phyloP scores from a whole-genome alignment of 2,888 invertebrate genomes.

The Ptychoptera contaminata region DNA sequence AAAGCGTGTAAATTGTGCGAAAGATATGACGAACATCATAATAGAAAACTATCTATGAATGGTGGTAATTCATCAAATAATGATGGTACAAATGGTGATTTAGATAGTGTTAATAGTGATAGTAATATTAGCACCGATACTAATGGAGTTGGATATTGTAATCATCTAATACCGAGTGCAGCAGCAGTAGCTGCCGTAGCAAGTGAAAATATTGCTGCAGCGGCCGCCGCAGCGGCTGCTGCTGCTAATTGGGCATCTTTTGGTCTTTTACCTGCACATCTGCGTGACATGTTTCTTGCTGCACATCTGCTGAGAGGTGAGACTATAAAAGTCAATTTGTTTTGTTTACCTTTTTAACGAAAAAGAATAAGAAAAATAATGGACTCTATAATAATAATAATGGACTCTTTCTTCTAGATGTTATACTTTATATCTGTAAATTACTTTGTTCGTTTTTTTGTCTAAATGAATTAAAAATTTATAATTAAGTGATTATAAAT shows the following conservation, averaged over 20 bases:
- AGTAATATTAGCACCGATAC: no score
- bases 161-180: conserved; percentile 21
- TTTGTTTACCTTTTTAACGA: no score
- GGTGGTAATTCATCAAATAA: conserved; percentile 1
- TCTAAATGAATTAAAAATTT: no score
- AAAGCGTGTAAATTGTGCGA: conserved; percentile 15
- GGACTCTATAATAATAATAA: neutral
- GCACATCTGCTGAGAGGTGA: conserved; percentile 49
- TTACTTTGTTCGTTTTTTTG: no score
- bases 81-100: conserved; percentile 4
- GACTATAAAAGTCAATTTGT: neutral
- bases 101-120: no score
- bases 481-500: no score
- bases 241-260: conserved; percentile 30
- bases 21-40: conserved; percentile 11
- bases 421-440: no score
- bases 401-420: no score
- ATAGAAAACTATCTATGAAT: conserved; percentile 5
- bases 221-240: conserved; percentile 8
- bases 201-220: conserved; percentile 14
- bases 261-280: conserved; percentile 37
- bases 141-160: no score
- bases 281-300: conserved; percentile 47
- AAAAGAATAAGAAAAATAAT: no score
- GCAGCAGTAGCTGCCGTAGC: conserved; percentile 25